phyloP scores from a whole-genome alignment of 2,113 vertebrate genomes.

The Lagopus leucura region DNA sequence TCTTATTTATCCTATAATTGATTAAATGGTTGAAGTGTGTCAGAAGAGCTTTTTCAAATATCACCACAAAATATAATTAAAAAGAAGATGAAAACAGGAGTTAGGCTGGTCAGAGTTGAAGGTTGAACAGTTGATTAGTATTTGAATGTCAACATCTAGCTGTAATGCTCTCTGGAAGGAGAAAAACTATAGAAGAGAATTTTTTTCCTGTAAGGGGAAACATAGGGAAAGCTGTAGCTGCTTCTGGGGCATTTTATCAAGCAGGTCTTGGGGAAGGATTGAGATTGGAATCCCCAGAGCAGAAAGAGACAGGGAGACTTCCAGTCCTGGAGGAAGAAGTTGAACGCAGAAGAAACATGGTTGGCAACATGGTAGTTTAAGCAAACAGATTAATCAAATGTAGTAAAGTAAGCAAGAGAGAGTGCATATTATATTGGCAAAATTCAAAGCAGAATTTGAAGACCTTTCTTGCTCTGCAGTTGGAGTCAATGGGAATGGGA shows the following conservation, averaged over 20 bases:
- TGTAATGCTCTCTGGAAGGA: not conserved
- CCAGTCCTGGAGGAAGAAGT: not conserved
- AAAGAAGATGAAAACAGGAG: not conserved
- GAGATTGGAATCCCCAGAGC: not conserved
- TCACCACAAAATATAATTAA: not conserved
- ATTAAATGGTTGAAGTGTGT: not conserved
- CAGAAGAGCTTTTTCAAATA: not conserved
- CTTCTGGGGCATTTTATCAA: not conserved
- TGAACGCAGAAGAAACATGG: not conserved
- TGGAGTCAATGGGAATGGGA: not conserved
- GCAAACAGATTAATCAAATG: rapidly evolving
- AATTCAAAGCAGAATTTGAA: not conserved
- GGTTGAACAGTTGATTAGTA: not conserved
- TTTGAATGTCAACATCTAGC: not conserved
- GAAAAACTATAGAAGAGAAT: rapidly evolving
- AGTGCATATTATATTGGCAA: not conserved
- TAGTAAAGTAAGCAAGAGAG: not conserved
- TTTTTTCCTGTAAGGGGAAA: not conserved
- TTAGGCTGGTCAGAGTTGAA: not conserved
- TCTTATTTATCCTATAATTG: not conserved
- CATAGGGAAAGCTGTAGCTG: not conserved
- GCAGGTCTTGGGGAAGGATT: not conserved
- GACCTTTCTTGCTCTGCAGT: not conserved
- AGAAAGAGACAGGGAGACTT: not conserved
- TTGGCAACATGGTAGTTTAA: rapidly evolving